phyloP scores from a whole-genome alignment of 2,113 vertebrate genomes.

The Megaleporinus macrocephalus region DNA sequence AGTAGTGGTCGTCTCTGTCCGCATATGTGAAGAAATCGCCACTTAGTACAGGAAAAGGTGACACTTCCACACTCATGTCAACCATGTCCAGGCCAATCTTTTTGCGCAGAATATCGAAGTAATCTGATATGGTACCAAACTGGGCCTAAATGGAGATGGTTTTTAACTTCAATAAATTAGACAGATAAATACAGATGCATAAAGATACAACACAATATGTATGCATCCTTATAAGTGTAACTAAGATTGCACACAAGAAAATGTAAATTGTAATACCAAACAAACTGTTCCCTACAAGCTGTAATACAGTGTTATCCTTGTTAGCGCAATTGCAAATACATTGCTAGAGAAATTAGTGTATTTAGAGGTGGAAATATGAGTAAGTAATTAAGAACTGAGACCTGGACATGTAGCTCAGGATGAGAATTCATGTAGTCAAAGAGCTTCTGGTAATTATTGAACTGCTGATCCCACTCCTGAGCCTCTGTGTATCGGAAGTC shows the following conservation, averaged over 20 bases:
- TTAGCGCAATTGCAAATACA: neutral
- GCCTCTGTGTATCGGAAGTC: constrained; percentile 90
- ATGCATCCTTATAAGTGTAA: neutral
- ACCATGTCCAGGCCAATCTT: constrained; percentile 60
- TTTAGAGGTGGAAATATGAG: neutral
- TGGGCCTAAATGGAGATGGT: constrained; percentile 76
- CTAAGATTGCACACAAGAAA: neutral
- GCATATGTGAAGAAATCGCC: constrained; percentile 97
- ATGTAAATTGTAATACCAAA: neutral
- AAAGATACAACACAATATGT: neutral
- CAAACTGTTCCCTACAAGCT: neutral
- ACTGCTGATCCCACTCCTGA: constrained; percentile 91
- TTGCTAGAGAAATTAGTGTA: neutral
- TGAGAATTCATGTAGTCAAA: constrained; percentile 91
- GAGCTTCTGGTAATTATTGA: constrained; percentile 89
- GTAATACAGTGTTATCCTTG: neutral
- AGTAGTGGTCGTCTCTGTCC: constrained; percentile 93
- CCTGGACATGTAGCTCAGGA: constrained; percentile 87
- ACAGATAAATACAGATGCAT: neutral
- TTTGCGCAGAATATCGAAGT: constrained; percentile 84
- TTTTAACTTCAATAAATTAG: neutral
- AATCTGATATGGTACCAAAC: constrained; percentile 92
- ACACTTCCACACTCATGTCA: constrained; percentile 51
- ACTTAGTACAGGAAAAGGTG: constrained; percentile 80
- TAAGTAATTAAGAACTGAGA: constrained; percentile 60